Evolutionary conservation across 1,140 invertebrate genomes (phyloP), one percentile per base, ranked within the genome.

Genomic region (Chrysomallon squamiferum): DNA sequence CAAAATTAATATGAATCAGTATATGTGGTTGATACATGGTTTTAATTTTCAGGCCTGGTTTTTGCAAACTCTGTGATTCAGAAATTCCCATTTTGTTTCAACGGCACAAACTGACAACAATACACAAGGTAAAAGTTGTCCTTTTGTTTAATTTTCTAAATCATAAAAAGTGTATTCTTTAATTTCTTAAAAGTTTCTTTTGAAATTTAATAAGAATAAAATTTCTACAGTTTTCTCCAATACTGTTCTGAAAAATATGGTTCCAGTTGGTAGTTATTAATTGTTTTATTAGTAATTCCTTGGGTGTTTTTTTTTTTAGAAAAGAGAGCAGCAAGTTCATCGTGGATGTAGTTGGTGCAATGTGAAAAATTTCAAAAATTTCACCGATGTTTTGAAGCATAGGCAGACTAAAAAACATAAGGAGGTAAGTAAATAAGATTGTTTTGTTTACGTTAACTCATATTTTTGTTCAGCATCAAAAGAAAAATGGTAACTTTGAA

Each of bases 291-390:
- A 57, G 7, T 38, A 50, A 15, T 30, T 33, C 43, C 27, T 25
- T 29, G 20, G 27, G 6, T 32, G 30, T 47, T 43, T n/a, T 59
- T n/a, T 18, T 38, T 52, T 63, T 18, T 52, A 72, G 71, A 68
- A 72, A 67, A 49, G 64, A 45, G 49, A 61, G 49, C 49, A 63
- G 30, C 71, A 72, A 30, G 66, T 69, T 41, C 62, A 45, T 27
- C 66, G 57, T 32, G 71, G 71, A 6, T 72, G 71, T 69, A 64
- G 71, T 3, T 72, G 71, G 71, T 72, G 71, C 54, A 60, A 60
- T 6, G 64, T 69, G 25, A 38, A 56, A 15, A 22, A 62, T 27
- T 72, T 72, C 43, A 66, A 59, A 3, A 72, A 72, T 54, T 72
- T 72, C 47, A 64, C 60, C 6, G 71, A 72, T 27, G 71, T 72